Base-by-base conservation (phyloP, 2,797 vertebrate genomes). In the Poecilia wingei region DNA sequence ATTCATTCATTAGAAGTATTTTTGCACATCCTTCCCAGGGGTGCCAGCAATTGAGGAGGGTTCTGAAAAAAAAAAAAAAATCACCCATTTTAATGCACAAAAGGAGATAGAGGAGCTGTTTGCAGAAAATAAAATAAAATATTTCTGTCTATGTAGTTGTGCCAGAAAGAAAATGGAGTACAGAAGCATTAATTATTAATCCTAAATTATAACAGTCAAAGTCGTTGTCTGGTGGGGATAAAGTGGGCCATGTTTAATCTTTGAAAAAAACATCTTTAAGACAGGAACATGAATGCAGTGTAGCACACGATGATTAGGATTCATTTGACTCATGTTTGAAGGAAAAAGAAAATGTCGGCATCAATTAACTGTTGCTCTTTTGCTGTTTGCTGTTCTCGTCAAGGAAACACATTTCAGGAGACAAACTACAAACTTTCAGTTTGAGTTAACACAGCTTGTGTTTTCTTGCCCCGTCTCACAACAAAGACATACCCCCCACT, bases 351-450 rank as follows among this genome's bases (percentile, higher is more conserved):
- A 12, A 36, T 41, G 3, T 69, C 36, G 12, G 51, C 25, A 53
- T 77, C 36, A 18, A 46, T 16, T 70, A 77, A 39, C 46, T 51
- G 61, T 41, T 76, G 45, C 31, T 49, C 31, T 66, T 46, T 66
- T 47, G 18, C 31, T 20, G 16, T 46, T 66, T 47, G 18, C 31
- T 20, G 16, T 25, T 76, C 31, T 76, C 7, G 53, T 68, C 10
- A 69, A 8, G 47, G 33, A 69, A 77, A 53, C 64, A 53, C 43
- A 71, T n/a, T 71, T 45, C 12, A 46, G 13, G 36, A 28, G 47
- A 53, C 46, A 69, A 68, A 39, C 68, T 46, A 41, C 61, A 69
- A 68, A n/a, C 68, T 71, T 69, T 77, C 64, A 69, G 75, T 69
- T 51, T 51, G 31, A 46, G 43, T 71, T 28, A 46, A 71, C 43